A percentile compares a stretch with the other conserved stretches of the same genome.
These are phyloP conservation scores for Coryphaenoides rupestris DNA, from an alignment of 2,113 vertebrate genomes.

Conservation along the genomic window DNA sequence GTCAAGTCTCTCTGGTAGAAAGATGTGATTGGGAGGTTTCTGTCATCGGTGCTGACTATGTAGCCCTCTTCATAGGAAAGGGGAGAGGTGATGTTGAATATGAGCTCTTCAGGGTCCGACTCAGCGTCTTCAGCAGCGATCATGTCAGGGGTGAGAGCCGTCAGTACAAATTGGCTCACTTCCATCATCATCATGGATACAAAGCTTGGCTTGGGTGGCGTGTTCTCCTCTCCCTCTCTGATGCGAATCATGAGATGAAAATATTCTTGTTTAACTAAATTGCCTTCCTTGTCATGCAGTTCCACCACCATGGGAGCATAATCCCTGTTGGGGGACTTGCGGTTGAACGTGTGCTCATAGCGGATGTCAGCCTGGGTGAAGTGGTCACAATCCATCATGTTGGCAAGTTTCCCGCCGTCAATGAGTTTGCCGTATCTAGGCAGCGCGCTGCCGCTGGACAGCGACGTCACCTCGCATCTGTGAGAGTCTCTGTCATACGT, in stretches of 20 bases:
- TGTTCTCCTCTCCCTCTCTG: constrained; percentile 81
- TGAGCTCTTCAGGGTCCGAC: constrained; percentile 76
- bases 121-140: constrained; percentile 86
- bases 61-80: constrained; percentile 85
- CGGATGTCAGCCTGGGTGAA: constrained; percentile 80
- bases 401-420: constrained; percentile 63
- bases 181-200: constrained; percentile 97
- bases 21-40: constrained; percentile 86
- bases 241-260: constrained; percentile 90
- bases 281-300: constrained; percentile 75
- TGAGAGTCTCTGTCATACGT: constrained; percentile 77
- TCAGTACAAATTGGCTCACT: constrained; percentile 93
- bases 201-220: constrained; percentile 88
- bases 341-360: constrained; percentile 82
- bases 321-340: constrained; percentile 85
- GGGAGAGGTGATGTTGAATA: constrained; percentile 90
- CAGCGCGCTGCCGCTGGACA: constrained; percentile 67
- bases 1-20: constrained; percentile 86
- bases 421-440: constrained; percentile 86
- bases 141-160: constrained; percentile 89
- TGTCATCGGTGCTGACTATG: constrained; percentile 92
- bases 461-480: constrained; percentile 79
- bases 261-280: constrained; percentile 82
- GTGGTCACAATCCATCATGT: constrained; percentile 83
- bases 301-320: constrained; percentile 90